A percentile compares a stretch with the other conserved stretches of the same genome.
These are phyloP conservation scores for Heliopora coerulea DNA, from an alignment of 92 coral and sea anemone species.

Conservation along the genomic window DNA sequence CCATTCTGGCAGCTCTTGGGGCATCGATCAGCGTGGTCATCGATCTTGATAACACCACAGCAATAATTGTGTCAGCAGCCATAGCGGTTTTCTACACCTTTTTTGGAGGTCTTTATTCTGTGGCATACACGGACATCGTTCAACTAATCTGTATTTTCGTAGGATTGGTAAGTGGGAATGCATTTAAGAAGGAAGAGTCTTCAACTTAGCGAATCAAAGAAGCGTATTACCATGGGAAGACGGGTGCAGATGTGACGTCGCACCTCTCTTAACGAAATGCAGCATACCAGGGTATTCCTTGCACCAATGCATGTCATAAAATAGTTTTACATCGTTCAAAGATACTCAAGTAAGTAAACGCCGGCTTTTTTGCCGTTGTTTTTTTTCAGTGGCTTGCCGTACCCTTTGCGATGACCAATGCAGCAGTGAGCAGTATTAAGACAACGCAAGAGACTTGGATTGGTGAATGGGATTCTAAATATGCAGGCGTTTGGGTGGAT, in stretches of 20 bases:
- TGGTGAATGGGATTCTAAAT: conserved; percentile 48
- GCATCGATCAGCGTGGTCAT: conserved; percentile 54
- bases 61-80: conserved; percentile 48
- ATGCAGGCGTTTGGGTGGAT: conserved; percentile 52
- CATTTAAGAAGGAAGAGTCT: too few relatives aligned
- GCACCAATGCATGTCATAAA: too few relatives aligned
- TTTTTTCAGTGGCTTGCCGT: conserved; percentile 38
- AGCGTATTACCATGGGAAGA: too few relatives aligned
- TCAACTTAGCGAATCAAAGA: too few relatives aligned
- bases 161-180: conserved; percentile 49
- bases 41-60: conserved; percentile 40
- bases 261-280: too few relatives aligned
- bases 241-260: too few relatives aligned
- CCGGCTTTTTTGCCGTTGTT: not conserved
- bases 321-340: too few relatives aligned
- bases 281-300: too few relatives aligned
- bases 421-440: conserved; percentile 45
- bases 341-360: too few relatives aligned
- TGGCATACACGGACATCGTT: conserved; percentile 52
- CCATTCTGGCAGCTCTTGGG: conserved; percentile 52
- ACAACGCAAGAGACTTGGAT: conserved; percentile 44
- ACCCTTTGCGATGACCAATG: conserved; percentile 50
- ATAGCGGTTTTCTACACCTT: conserved; percentile 54
- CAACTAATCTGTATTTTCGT: conserved; percentile 50
- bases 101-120: conserved; percentile 54